Evolutionary conservation across 2,113 vertebrate genomes (phyloP).

Genomic region (Neotoma lepida): DNA sequence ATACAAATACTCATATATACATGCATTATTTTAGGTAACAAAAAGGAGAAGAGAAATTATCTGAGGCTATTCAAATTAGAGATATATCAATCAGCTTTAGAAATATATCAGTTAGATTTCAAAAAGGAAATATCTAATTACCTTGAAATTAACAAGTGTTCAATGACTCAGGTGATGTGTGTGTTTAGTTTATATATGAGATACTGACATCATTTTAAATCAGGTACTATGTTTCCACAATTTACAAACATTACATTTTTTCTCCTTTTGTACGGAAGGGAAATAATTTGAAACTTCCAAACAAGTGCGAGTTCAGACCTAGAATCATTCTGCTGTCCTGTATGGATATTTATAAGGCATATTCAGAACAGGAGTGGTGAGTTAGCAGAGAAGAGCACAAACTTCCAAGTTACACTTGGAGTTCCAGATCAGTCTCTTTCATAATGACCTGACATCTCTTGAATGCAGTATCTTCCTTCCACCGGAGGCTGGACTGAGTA

Average conservation of each 20-base stretch:
- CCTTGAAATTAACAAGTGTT: background rate
- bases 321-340: background rate
- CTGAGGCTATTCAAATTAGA: constrained; percentile 39
- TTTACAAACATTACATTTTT: background rate
- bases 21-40: background rate
- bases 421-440: background rate
- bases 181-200: background rate
- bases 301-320: background rate
- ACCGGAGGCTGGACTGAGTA: background rate
- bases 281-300: background rate
- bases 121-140: background rate
- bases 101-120: background rate
- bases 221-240: background rate
- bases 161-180: background rate
- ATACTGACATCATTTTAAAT: background rate
- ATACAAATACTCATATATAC: background rate
- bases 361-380: background rate
- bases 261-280: background rate
- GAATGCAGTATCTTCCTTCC: background rate
- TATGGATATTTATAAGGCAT: background rate
- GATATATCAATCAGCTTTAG: background rate
- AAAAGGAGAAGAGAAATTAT: constrained; percentile 64
- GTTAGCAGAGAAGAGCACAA: background rate
- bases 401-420: background rate
- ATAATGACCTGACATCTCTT: background rate